Conservation (phyloP, 2,797 vertebrate genomes). For the Eupleurogrammus muticus region DNA sequence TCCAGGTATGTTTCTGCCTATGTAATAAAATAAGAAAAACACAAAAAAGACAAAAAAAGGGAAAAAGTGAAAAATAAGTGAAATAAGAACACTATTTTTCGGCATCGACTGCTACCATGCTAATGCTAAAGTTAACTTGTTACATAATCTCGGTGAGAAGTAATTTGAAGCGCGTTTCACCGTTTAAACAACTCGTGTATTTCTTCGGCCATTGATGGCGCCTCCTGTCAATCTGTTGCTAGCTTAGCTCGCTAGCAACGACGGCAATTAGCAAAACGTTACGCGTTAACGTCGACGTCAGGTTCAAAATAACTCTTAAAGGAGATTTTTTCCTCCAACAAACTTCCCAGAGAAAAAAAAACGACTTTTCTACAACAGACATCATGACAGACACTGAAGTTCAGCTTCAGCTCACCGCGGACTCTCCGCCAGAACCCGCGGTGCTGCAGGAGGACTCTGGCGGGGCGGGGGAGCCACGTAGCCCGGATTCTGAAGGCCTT, state of each 20-base stretch:
- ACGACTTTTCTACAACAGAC: not conserved
- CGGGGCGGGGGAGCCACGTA: not conserved
- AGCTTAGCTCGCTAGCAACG: not conserved
- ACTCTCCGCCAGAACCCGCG: not conserved
- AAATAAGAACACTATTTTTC: no score
- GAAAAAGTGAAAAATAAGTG: no score
- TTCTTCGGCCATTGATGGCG: fast-evolving
- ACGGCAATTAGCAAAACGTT: not conserved
- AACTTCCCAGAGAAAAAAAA: not conserved
- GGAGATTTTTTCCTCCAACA: not conserved
- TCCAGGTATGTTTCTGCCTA: no score
- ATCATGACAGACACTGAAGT: conserved; percentile 31
- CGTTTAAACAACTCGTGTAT: not conserved
- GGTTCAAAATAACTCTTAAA: not conserved
- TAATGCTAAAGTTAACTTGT: not conserved
- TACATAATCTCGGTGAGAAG: not conserved
- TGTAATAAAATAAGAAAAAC: no score
- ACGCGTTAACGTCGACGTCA: fast-evolving
- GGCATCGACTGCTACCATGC: not conserved
- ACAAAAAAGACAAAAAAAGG: no score
- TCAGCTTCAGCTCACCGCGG: not conserved
- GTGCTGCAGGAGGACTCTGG: not conserved
- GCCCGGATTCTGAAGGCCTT: not conserved
- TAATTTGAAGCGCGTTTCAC: not conserved
- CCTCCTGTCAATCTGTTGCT: not conserved